Evolutionary conservation across 2,888 invertebrate genomes (phyloP), one percentile per base, ranked within the genome.

Genomic region (Oscheius onirici): DNA sequence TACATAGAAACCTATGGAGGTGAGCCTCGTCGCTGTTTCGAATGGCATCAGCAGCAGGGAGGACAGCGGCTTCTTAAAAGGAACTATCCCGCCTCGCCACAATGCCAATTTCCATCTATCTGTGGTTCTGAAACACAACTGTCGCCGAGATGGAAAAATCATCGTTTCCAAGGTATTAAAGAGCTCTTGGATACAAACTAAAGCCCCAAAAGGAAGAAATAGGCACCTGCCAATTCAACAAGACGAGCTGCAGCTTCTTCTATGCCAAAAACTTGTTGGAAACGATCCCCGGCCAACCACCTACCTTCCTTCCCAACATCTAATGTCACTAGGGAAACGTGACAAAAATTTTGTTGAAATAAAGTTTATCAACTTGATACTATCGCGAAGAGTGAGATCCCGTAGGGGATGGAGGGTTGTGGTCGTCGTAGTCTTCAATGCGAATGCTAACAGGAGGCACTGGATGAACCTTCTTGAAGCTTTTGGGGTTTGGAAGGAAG

Each of bases 401-500:
- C 10, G 40, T 41, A 13, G 41, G 58, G 15, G 58, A 43, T 8
- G 15, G 24, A 28, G 55, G 55, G 8, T 13, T 11, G 28, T 55
- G 3, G 11, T n/a, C 58, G 17, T 58, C 58, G 41, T 58, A 58
- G 17, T 63, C 63, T 63, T 63, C 63, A 15, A 63, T 17, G 24
- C 28, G 63, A 26, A 68, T 55, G 15, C 44, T 67, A 17, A 55
- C 55, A n/a, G 55, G 67, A 6, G 67, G 67, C 17, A 49, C 54
- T 22, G 51, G 63, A 22, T 44, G 46, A 22, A 63, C 51, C 15
- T 57, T 54, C 34, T 41, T 44, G 28, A 54, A 26, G 13, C 67
- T 76, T 66, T 80, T 82, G 34, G 77, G 74, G 57, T 81, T 81
- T 13, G 85, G 85, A 61, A 84, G 72, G 66, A 79, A 83, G 13